These are phyloP conservation scores for Polia nebulosa DNA, from an alignment of 2,888 invertebrate species.

Conservation along the genomic window DNA sequence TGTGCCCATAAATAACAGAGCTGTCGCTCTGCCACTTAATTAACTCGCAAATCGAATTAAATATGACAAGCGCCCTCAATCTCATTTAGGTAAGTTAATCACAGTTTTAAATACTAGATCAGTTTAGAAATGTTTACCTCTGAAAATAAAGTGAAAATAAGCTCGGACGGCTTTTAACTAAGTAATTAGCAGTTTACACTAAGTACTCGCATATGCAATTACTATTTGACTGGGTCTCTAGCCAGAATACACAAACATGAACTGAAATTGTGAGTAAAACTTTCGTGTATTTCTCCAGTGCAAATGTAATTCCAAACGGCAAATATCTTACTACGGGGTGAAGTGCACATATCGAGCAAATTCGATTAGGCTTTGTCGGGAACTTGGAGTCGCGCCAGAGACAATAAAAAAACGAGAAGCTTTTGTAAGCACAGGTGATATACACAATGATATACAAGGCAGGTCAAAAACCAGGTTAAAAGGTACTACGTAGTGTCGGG, in stretches of 20 bases:
- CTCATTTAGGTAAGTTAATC: slow-evolving; percentile 15
- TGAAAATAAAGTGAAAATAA: slow-evolving; percentile 18
- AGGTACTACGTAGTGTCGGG: neutral
- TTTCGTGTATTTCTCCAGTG: slow-evolving; percentile 43
- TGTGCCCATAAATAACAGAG: neutral
- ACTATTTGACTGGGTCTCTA: slow-evolving; percentile 5
- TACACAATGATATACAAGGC: slow-evolving; percentile 44
- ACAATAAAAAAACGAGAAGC: slow-evolving; percentile 53
- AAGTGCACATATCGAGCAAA: slow-evolving; percentile 61
- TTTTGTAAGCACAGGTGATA: slow-evolving; percentile 56
- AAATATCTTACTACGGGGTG: slow-evolving; percentile 60
- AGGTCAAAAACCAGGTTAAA: slow-evolving; percentile 11
- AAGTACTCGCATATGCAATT: slow-evolving; percentile 22
- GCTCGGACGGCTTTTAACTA: slow-evolving; percentile 10
- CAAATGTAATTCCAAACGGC: slow-evolving; percentile 64
- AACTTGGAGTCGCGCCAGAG: slow-evolving; percentile 58
- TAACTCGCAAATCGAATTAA: neutral
- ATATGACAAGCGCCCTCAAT: slow-evolving; percentile 7
- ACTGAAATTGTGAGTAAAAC: slow-evolving; percentile 27
- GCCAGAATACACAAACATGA: slow-evolving; percentile 15
- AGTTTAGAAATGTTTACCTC: slow-evolving; percentile 5
- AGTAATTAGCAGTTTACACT: slow-evolving; percentile 38
- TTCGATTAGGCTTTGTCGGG: slow-evolving; percentile 65
- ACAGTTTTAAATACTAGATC: slow-evolving; percentile 20
- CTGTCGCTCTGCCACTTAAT: neutral